These are phyloP conservation scores for Keiferia lycopersicella DNA, from an alignment of 2,888 invertebrate species.

Conservation along the genomic window DNA sequence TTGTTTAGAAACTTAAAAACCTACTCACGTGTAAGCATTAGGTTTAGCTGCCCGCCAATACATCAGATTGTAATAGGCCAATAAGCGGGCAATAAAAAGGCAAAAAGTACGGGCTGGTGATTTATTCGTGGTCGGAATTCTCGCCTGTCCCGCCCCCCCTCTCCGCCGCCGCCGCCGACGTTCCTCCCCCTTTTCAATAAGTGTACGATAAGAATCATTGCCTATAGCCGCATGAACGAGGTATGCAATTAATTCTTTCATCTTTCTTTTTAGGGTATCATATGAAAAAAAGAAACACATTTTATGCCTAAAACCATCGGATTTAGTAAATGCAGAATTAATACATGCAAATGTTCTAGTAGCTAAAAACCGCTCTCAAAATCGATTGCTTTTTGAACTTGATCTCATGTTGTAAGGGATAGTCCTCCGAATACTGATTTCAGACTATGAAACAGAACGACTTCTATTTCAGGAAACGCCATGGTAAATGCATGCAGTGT, in stretches of 20 bases:
- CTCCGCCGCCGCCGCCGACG: slow-evolving; percentile 35
- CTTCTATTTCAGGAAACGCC: no score
- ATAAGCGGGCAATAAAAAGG: slow-evolving; percentile 74
- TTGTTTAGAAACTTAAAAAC: not conserved
- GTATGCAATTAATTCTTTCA: slow-evolving; percentile 66
- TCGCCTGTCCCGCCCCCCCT: slow-evolving; percentile 32
- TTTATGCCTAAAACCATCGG: no score
- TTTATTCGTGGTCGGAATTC: slow-evolving; percentile 73
- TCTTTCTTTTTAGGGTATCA: not conserved
- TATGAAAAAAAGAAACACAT: not conserved
- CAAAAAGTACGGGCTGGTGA: slow-evolving; percentile 67
- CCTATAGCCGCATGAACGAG: slow-evolving; percentile 46
- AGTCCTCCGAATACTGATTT: no score
- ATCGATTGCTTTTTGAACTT: no score
- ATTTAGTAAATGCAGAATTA: no score
- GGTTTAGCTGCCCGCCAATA: slow-evolving; percentile 23
- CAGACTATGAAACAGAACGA: no score
- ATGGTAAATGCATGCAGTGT: no score
- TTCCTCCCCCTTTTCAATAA: slow-evolving; percentile 72
- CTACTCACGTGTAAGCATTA: not conserved
- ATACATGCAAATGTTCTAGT: no score
- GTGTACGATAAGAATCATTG: slow-evolving; percentile 74
- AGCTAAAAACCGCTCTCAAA: no score
- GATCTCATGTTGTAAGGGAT: no score
- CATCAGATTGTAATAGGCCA: slow-evolving; percentile 58